Percentiles rank a stretch among this genome's conserved stretches.
phyloP scores from a whole-genome alignment of 1,140 invertebrate genomes.

The Pararge aegeria region DNA sequence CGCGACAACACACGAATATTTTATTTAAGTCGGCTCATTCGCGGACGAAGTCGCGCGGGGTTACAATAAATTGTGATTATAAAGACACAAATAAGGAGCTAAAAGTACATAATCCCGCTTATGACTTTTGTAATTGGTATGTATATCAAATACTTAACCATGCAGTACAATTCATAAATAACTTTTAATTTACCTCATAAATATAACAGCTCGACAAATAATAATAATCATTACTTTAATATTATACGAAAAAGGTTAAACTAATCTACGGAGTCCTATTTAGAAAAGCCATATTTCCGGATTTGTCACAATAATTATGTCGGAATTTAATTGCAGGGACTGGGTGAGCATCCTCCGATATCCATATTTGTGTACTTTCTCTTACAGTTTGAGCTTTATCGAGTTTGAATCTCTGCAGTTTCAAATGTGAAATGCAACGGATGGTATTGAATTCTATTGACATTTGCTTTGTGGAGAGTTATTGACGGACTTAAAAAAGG shows the following conservation, averaged over 20 bases:
- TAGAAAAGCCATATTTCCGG: conserved; percentile 1
- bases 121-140: neutral
- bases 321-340: neutral
- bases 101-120: neutral
- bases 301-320: conserved; percentile 4
- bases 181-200: neutral
- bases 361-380: conserved; percentile 17
- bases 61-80: too few relatives aligned
- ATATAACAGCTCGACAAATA: neutral
- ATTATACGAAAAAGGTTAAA: neutral
- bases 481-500: too few relatives aligned
- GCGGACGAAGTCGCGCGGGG: too few relatives aligned
- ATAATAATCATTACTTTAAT: neutral
- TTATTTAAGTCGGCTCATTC: too few relatives aligned
- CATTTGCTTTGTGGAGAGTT: neutral
- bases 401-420: neutral
- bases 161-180: neutral
- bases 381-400: conserved; percentile 5
- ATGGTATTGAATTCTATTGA: neutral
- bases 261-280: conserved; percentile 6
- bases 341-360: conserved; percentile 5
- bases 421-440: neutral
- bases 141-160: neutral
- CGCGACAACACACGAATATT: too few relatives aligned
- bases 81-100: too few relatives aligned